phyloP scores from a whole-genome alignment of 2,888 invertebrate genomes.

The Athripsodes cinereus region DNA sequence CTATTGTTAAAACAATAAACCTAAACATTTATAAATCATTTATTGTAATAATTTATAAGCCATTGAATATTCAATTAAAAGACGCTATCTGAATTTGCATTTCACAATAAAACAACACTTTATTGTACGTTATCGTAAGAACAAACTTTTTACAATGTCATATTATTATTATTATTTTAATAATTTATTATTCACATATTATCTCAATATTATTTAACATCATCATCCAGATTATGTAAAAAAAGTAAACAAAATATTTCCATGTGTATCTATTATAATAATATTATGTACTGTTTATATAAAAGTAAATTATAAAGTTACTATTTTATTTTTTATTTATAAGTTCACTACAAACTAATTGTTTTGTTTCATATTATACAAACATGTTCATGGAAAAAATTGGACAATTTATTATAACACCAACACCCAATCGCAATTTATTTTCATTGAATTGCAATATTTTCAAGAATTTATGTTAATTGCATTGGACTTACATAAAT shows the following conservation, averaged over 20 bases:
- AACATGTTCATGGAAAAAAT: no score
- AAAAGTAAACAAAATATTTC: background rate
- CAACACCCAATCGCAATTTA: no score
- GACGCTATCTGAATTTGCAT: background rate
- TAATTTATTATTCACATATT: background rate
- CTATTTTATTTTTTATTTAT: background rate
- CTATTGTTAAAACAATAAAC: background rate
- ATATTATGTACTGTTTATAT: background rate
- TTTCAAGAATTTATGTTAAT: no score
- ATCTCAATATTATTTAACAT: background rate
- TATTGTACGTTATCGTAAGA: no score
- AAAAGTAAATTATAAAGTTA: constrained; percentile 1
- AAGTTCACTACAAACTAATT: no score
- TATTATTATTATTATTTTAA: background rate
- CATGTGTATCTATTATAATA: constrained; percentile 1
- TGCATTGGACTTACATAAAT: no score
- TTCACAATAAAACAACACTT: background rate
- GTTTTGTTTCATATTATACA: no score
- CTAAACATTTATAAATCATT: background rate
- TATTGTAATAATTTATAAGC: background rate
- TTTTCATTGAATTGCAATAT: no score
- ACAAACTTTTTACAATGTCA: background rate
- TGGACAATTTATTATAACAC: no score
- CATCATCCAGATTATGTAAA: background rate
- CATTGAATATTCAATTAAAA: background rate